Evolutionary conservation across 2,113 vertebrate genomes (phyloP).

Genomic region (Crocuta crocuta): DNA sequence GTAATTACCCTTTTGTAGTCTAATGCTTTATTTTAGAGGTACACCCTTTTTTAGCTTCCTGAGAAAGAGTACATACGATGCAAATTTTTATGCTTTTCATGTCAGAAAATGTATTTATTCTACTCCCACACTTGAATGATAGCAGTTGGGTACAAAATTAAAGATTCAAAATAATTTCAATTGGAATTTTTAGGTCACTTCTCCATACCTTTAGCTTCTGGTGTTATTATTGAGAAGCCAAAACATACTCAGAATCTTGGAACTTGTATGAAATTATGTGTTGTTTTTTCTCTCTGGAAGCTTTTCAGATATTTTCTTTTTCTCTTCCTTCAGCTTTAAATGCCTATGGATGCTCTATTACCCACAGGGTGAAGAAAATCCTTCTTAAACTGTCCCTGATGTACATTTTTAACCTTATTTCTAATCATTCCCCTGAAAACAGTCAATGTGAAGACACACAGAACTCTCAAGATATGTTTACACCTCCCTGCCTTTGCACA

Average conservation of each 20-base stretch:
- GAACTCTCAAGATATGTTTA: neutral
- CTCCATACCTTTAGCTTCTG: neutral
- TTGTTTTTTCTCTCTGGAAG: neutral
- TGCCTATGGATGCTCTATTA: neutral
- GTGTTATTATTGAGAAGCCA: neutral
- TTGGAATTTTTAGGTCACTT: neutral
- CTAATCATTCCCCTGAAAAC: neutral
- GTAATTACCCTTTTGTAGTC: neutral
- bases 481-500: neutral
- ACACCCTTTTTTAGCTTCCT: neutral
- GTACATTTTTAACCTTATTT: neutral
- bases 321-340: neutral
- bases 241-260: neutral
- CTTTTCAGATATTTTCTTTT: neutral
- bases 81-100: neutral
- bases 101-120: neutral
- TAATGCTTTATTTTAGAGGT: neutral
- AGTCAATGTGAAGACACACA: neutral
- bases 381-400: neutral
- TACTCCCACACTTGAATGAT: neutral
- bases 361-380: neutral
- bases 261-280: neutral
- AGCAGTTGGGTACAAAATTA: neutral
- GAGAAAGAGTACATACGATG: neutral
- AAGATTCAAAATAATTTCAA: neutral